A percentile compares a stretch with the other conserved stretches of the same genome.
phyloP scores from a whole-genome alignment of 2,113 vertebrate genomes.

The Eurystomus gularis region DNA sequence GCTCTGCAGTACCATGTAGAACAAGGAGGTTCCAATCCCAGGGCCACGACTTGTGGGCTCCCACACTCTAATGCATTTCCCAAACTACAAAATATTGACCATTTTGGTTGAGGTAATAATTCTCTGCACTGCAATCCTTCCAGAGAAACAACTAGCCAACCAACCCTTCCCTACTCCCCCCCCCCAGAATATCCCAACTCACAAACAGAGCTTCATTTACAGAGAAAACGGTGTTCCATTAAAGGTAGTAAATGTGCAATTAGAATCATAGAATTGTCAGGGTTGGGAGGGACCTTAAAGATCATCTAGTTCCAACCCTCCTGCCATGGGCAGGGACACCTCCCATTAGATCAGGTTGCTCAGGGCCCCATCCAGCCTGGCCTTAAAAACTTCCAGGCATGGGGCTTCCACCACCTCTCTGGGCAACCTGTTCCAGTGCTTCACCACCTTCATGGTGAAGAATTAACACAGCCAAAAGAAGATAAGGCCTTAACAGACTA shows the following conservation, averaged over 20 bases:
- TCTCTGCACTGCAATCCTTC: background rate
- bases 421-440: no score
- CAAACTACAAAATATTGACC: background rate
- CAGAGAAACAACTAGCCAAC: background rate
- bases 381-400: no score
- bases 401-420: no score
- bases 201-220: background rate
- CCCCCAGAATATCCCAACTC: accelerated
- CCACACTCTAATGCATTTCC: background rate
- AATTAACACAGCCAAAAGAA: background rate
- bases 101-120: background rate
- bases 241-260: background rate
- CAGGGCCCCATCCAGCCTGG: no score
- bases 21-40: background rate
- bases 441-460: no score
- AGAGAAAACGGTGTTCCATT: background rate
- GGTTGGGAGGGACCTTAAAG: no score
- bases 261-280: no score
- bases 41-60: background rate
- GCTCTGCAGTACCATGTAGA: background rate
- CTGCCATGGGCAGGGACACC: no score
- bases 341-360: no score
- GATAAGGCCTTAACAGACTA: background rate
- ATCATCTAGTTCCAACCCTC: no score
- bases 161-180: accelerated